Conservation (phyloP, 2,888 invertebrate species). For the Deroplatys truncata region DNA sequence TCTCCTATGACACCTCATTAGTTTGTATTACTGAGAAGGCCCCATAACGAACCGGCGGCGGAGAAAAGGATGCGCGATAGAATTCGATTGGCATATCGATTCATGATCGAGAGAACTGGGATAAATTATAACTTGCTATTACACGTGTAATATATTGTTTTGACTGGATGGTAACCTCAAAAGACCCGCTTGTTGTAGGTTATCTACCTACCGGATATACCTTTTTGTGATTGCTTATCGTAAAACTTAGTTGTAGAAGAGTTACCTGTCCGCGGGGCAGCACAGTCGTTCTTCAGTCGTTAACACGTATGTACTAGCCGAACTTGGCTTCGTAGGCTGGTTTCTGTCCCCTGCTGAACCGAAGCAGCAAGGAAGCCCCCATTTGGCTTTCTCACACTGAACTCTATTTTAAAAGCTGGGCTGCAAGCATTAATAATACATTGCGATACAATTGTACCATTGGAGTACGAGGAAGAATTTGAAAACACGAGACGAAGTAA, state of each 20-base stretch:
- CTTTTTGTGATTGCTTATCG: not conserved
- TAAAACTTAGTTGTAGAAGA: not conserved
- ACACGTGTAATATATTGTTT: not conserved
- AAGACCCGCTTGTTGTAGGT: not conserved
- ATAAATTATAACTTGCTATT: not conserved
- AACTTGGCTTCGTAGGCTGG: not conserved
- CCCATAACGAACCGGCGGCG: not conserved
- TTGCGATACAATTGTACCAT: too few relatives aligned
- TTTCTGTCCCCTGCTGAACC: not conserved
- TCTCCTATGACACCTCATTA: not conserved
- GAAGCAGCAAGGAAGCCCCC: not conserved
- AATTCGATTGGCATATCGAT: not conserved
- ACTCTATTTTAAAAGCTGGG: too few relatives aligned
- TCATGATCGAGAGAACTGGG: not conserved
- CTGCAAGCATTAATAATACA: too few relatives aligned
- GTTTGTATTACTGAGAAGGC: not conserved
- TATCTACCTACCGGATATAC: not conserved
- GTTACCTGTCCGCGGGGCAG: not conserved
- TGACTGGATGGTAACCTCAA: not conserved
- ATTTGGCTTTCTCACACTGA: not conserved
- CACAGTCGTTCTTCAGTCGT: not conserved
- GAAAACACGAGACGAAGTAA: too few relatives aligned
- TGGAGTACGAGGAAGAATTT: too few relatives aligned
- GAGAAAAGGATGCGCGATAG: not conserved
- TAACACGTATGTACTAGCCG: not conserved